These are phyloP conservation scores for Heliconius charithonia DNA, from an alignment of 2,888 invertebrate genomes.

Conservation along the genomic window DNA sequence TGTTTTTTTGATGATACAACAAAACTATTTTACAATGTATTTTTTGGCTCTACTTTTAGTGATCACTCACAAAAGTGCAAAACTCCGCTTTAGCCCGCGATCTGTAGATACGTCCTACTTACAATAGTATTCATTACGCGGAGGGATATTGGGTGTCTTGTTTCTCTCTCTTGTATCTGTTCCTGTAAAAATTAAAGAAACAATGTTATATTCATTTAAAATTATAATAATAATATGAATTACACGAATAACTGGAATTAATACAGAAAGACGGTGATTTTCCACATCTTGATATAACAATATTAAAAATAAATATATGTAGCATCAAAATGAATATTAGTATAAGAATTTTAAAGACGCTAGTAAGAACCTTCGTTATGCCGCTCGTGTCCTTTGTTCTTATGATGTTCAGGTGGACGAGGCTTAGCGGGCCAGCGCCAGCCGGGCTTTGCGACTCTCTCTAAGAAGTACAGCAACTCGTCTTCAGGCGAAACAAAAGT, in stretches of 20 bases:
- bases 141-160: constrained; percentile 72
- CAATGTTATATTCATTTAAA: background rate
- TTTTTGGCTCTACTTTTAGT: too few relatives aligned
- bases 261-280: background rate
- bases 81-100: too few relatives aligned
- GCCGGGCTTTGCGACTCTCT: constrained; percentile 90
- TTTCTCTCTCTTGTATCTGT: constrained; percentile 70
- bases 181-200: constrained; percentile 54
- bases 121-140: constrained; percentile 81
- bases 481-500: constrained; percentile 89
- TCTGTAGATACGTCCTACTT: constrained; percentile 59
- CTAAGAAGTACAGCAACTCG: constrained; percentile 90
- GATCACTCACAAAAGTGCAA: too few relatives aligned
- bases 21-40: too few relatives aligned
- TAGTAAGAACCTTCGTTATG: constrained; percentile 66
- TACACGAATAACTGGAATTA: background rate
- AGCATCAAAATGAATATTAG: too few relatives aligned
- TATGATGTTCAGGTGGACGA: constrained; percentile 87
- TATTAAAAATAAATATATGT: too few relatives aligned
- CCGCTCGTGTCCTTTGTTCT: constrained; percentile 75
- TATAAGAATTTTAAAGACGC: too few relatives aligned
- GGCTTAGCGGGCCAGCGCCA: constrained; percentile 93
- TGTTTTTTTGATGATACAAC: too few relatives aligned
- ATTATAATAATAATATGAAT: background rate
- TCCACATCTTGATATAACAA: background rate